Evolutionary conservation across 2,113 vertebrate species (phyloP).

Genomic region (Amazona guildingii): DNA sequence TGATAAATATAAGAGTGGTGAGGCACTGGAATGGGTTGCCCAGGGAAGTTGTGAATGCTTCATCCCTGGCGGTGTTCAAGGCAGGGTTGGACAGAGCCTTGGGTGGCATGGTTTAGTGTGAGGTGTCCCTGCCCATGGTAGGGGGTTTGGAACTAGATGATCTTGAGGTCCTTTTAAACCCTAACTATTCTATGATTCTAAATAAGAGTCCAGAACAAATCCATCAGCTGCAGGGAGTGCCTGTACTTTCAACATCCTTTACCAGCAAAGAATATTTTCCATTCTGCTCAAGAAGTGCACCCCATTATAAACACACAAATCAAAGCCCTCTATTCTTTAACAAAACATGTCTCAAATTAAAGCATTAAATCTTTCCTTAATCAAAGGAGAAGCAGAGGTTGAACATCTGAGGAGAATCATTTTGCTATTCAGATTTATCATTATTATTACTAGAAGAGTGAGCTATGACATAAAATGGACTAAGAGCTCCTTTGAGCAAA

Average conservation of each 20-base stretch:
- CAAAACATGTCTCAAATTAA: constrained; percentile 40
- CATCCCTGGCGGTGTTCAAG: no score
- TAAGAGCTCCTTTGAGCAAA: not conserved
- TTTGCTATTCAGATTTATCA: not conserved
- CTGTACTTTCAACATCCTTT: constrained; percentile 25
- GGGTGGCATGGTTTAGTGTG: no score
- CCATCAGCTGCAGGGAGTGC: constrained; percentile 16
- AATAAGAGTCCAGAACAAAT: not conserved
- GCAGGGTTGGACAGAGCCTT: no score
- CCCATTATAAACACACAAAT: not conserved
- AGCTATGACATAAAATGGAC: not conserved
- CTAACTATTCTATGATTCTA: no score
- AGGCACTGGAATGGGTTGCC: no score
- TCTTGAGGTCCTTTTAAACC: no score
- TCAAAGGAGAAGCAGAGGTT: not conserved
- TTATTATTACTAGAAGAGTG: not conserved
- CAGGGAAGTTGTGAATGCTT: no score
- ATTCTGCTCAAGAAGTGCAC: constrained; percentile 11
- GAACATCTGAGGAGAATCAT: not conserved
- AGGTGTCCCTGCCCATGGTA: no score
- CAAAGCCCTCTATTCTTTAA: constrained; percentile 26
- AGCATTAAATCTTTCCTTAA: constrained; percentile 46
- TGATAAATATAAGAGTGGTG: not conserved
- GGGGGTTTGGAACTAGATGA: no score
- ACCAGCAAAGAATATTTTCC: constrained; percentile 3